phyloP scores from a whole-genome alignment of 2,113 vertebrate species.

The Hippocampus mohnikei region DNA sequence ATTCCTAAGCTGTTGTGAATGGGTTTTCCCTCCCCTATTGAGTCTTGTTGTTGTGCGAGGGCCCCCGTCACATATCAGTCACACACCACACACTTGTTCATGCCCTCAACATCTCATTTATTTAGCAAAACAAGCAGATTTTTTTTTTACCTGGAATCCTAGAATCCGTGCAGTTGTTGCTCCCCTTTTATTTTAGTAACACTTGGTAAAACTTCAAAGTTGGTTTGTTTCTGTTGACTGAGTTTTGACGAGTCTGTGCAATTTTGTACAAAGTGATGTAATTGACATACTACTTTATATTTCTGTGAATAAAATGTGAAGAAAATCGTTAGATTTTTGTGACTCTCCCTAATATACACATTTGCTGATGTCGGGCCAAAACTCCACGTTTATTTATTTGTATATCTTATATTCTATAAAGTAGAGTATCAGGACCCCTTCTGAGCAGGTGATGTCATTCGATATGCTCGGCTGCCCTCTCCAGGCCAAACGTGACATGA shows the following conservation, averaged over 20 bases:
- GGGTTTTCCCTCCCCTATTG: conserved; percentile 51
- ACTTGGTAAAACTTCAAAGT: conserved; percentile 36
- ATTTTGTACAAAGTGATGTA: conserved; percentile 80
- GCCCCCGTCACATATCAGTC: conserved; percentile 25
- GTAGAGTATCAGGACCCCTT: neutral
- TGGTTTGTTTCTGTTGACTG: conserved; percentile 55
- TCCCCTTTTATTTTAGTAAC: conserved; percentile 52
- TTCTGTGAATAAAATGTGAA: conserved; percentile 79
- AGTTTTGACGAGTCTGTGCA: conserved; percentile 75
- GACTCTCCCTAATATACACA: neutral
- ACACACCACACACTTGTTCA: conserved; percentile 51
- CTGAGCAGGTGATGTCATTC: neutral
- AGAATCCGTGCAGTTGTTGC: conserved; percentile 73
- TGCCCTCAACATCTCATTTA: conserved; percentile 25
- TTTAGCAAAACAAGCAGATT: conserved; percentile 29
- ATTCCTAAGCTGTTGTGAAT: conserved; percentile 65
- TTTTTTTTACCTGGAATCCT: conserved; percentile 33
- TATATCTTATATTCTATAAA: too few relatives aligned
- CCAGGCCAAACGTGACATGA: neutral
- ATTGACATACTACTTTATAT: conserved; percentile 79
- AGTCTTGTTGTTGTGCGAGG: conserved; percentile 59
- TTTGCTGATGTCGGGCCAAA: too few relatives aligned
- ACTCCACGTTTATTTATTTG: too few relatives aligned
- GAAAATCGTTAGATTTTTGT: conserved; percentile 25
- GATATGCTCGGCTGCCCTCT: neutral